Conservation (phyloP, 2,888 invertebrate species). For the Drosophila falleni region DNA sequence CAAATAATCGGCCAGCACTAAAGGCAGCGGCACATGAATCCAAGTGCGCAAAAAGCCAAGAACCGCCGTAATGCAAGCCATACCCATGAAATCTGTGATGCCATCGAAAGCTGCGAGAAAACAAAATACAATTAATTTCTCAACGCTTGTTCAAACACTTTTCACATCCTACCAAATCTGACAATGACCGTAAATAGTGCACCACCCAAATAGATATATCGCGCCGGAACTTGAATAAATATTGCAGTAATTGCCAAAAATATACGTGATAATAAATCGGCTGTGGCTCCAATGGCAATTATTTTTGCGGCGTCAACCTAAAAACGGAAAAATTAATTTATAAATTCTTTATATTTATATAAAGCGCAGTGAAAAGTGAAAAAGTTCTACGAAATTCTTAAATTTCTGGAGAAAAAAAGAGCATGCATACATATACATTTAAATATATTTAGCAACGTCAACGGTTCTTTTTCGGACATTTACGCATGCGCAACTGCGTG, state of each 20-base stretch:
- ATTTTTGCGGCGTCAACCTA: conserved; percentile 89
- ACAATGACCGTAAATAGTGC: conserved; percentile 89
- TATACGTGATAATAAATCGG: conserved; percentile 89
- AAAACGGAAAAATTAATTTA: conserved; percentile 12
- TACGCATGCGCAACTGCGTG: conserved; percentile 3
- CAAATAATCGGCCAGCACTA: conserved; percentile 90
- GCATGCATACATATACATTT: not conserved
- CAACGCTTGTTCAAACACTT: not conserved
- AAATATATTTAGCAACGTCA: not conserved
- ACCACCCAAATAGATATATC: conserved; percentile 89
- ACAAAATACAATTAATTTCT: not conserved
- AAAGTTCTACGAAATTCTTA: not conserved
- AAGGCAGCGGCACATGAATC: conserved; percentile 90
- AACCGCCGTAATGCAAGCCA: conserved; percentile 87
- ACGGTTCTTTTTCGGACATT: conserved; percentile 12
- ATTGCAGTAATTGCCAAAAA: conserved; percentile 88
- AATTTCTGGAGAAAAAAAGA: not conserved
- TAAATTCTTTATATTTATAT: not conserved
- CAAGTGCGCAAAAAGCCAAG: conserved; percentile 90
- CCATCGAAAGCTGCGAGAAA: conserved; percentile 86
- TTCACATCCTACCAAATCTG: conserved; percentile 87
- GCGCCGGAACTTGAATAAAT: conserved; percentile 88
- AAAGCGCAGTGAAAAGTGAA: not conserved
- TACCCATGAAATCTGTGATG: conserved; percentile 86
- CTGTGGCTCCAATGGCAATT: conserved; percentile 89